Conservation (phyloP, 2,113 vertebrate species). For the Megaleporinus macrocephalus region DNA sequence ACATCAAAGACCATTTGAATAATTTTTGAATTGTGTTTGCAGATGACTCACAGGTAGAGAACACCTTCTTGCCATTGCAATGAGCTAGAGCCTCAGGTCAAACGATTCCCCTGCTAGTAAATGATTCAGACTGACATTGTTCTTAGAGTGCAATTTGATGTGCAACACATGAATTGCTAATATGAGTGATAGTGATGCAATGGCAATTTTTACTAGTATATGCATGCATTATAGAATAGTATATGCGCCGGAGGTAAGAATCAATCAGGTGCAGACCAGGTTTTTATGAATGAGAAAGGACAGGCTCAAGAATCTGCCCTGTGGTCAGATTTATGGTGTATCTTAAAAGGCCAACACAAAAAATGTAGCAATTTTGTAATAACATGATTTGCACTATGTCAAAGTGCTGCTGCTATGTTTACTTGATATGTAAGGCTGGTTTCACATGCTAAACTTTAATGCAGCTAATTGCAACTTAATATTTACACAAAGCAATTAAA, state of each 20-base stretch:
- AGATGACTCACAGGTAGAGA: constrained; percentile 30
- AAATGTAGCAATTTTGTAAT: too few relatives aligned
- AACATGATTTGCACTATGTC: too few relatives aligned
- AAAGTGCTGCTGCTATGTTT: too few relatives aligned
- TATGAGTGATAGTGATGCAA: constrained; percentile 26
- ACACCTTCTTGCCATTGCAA: constrained; percentile 13
- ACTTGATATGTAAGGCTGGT: too few relatives aligned
- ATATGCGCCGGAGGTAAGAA: constrained; percentile 3
- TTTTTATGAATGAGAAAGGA: constrained; percentile 16
- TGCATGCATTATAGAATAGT: neutral
- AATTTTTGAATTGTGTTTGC: constrained; percentile 40
- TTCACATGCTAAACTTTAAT: too few relatives aligned
- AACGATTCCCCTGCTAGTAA: constrained; percentile 26
- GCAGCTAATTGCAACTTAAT: too few relatives aligned
- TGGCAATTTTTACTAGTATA: constrained; percentile 13
- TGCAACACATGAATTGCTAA: constrained; percentile 46
- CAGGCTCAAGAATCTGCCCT: constrained; percentile 5
- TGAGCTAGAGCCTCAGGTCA: constrained; percentile 44
- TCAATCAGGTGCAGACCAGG: constrained; percentile 29
- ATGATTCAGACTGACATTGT: constrained; percentile 36
- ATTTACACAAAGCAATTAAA: too few relatives aligned
- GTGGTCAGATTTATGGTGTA: constrained; percentile 9
- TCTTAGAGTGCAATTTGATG: constrained; percentile 42
- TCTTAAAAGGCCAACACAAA: neutral
- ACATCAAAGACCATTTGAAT: constrained; percentile 51